Evolutionary conservation across 2,797 vertebrate genomes (phyloP).

Genomic region (Schizopygopsis pylzovi): DNA sequence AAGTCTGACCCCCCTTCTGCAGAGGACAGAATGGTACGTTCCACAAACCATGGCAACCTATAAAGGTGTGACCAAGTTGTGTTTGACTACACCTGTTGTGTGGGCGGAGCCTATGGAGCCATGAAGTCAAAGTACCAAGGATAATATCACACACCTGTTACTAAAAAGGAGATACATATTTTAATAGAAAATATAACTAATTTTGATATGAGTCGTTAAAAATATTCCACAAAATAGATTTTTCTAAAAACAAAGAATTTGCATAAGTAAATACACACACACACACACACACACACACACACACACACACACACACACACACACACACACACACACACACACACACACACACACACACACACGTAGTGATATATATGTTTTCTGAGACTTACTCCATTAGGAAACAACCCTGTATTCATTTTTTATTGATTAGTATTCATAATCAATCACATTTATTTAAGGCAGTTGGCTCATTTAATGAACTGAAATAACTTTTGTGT

Average conservation of each 20-base stretch:
- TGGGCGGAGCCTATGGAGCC: conserved; percentile 67
- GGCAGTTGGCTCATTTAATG: not conserved
- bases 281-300: not conserved
- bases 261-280: not conserved
- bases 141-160: not conserved
- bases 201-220: not conserved
- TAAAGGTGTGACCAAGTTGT: conserved; percentile 60
- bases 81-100: conserved; percentile 69
- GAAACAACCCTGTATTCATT: too few species aligned
- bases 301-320: not conserved
- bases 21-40: conserved; percentile 70
- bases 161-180: not conserved
- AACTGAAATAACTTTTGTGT: not conserved
- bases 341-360: not conserved
- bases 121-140: not conserved
- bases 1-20: conserved; percentile 37
- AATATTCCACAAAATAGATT: not conserved
- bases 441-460: not conserved
- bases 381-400: not conserved
- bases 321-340: not conserved
- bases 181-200: not conserved
- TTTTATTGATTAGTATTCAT: too few species aligned
- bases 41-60: conserved; percentile 69
- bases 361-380: not conserved
- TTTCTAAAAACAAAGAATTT: not conserved